Evolutionary conservation across 2,797 vertebrate genomes (phyloP), one percentile per base, ranked within the genome.

Genomic region (Sebastes hubbsi): DNA sequence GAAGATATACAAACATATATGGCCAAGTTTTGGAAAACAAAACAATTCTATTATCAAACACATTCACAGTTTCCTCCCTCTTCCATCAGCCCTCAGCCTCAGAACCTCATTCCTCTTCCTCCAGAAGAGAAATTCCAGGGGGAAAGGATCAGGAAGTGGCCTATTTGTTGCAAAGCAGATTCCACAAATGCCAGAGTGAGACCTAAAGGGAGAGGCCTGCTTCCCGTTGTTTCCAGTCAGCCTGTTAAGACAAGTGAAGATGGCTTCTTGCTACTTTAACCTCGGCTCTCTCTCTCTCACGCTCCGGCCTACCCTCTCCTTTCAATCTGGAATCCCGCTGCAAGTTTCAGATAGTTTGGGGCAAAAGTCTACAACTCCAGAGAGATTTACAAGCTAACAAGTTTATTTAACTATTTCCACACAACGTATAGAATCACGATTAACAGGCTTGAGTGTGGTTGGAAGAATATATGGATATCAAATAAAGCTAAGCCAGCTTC

Each of bases 121-220:
- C 78, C 36, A 81, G 27, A 68, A 82, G 82, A 88, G 62, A 83
- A 83, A 83, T 87, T 91, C 91, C 89, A 29, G 75, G 88, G 91
- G 94, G 90, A 90, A 70, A 72, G 82, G 76, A 89, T 91, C 94
- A 93, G 95, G 95, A 96, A 96, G 93, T 93, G 93, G 91, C 89
- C 92, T 95, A 94, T 96, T 96, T 95, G 95, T 95, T 95, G 94
- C 93, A 94, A 91, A 93, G 91, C 91, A 93, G 92, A 96, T 96
- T 96, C 96, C 95, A 92, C 89, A 95, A 95, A 96, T 96, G 95
- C 95, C 95, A 95, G 85, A 94, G 91, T 88, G 88, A 83, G 94
- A 92, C 87, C 84, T 91, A 85, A 89, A 91, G 92, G 88, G 91
- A 91, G 89, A 92, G 90, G 90, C 85, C 70, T 76, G 64, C 68